Evolutionary conservation across 2,113 vertebrate genomes (phyloP).

Genomic region (Thryonomys swinderianus): DNA sequence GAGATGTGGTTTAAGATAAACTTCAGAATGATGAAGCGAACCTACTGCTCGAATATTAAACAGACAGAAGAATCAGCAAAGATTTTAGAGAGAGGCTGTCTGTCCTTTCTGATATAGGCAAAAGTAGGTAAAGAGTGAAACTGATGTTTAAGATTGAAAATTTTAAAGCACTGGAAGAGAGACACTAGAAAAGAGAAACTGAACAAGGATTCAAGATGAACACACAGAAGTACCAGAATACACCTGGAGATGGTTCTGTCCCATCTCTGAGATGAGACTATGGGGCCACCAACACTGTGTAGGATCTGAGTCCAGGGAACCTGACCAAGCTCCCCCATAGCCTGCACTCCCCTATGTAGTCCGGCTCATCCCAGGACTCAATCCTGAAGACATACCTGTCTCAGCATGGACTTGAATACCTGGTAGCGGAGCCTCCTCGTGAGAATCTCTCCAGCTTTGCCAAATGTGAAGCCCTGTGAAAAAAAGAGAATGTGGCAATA

Average conservation of each 20-base stretch:
- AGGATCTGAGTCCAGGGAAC: neutral
- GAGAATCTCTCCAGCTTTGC: conserved; percentile 85
- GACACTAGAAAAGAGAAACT: neutral
- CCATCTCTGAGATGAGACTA: neutral
- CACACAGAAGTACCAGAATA: neutral
- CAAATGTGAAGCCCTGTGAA: conserved; percentile 54
- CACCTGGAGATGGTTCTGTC: rapidly evolving
- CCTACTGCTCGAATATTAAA: neutral
- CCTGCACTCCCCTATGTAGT: neutral
- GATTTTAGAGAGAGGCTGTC: too few species aligned
- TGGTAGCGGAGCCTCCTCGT: conserved; percentile 93
- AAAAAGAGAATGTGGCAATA: neutral
- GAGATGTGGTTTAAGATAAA: neutral
- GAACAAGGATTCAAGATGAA: neutral
- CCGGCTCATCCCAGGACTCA: neutral
- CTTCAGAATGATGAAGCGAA: neutral
- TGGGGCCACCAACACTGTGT: neutral
- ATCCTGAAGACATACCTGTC: conserved; percentile 89
- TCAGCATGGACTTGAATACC: conserved; percentile 96
- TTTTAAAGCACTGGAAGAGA: too few species aligned
- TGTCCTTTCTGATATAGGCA: too few species aligned
- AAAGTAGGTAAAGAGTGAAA: too few species aligned
- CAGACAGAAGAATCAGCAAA: too few species aligned
- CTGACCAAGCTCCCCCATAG: neutral
- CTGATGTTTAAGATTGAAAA: too few species aligned